Base-by-base conservation (phyloP, 2,113 vertebrate species). In the Prietella phreatophila region DNA sequence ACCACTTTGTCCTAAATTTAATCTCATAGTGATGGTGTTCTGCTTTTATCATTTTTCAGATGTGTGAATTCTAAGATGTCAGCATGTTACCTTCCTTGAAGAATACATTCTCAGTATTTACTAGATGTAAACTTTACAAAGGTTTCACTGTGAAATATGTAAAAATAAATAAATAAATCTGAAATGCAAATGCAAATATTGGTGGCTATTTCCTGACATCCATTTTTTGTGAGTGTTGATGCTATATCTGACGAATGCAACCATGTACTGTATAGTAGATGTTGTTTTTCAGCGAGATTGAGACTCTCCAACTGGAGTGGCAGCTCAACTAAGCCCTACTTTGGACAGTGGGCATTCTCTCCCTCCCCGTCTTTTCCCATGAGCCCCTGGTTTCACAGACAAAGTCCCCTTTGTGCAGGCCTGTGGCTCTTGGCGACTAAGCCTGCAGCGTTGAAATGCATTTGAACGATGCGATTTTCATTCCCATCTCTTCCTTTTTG, bases 401-500 rank as follows among this genome's bases (percentile, higher is more conserved):
- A 92, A 91, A 90, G 91, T 91, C 67, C 50, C 71, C 90, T 92
- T 91, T 92, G 90, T 92, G 82, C 75, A 39, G 85, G 82, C 88
- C 47, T 84, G 80, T 89, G 89, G 84, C 79, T 91, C 89, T 92
- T 91, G 91, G 91, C 89, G 85, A 86, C 83, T 85, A 86, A 84
- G 78, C 81, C 89, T 83, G 87, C 82, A 86, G 83, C 87, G 83
- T 91, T 88, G 81, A 92, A 92, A 91, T 60, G 86, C 85, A 82
- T 89, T 91, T 91, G 90, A 92, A 92, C 86, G 90, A 90, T 92
- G 90, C 17, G 83, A 91, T 90, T 92, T 92, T 91, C 89, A 92
- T 91, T 91, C 91, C 87, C 86, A 69, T 90, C 88, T 88, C 86
- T 90, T 69, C 83, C 82, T 60, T 76, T 73, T 86, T 63, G 55